phyloP scores from a whole-genome alignment of 2,888 invertebrate species.

The Rhagium mordax region DNA sequence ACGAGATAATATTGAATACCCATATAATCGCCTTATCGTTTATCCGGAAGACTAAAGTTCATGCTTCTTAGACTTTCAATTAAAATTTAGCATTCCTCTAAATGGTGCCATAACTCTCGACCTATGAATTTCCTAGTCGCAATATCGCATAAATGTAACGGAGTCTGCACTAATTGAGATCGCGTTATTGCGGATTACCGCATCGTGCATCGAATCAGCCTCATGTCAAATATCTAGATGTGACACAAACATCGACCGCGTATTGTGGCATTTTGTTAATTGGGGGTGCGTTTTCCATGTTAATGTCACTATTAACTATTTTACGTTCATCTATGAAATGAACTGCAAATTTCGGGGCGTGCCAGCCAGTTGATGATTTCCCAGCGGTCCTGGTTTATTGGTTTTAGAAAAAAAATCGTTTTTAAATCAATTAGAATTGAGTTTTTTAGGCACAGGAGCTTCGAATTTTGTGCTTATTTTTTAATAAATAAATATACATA shows the following conservation, averaged over 20 bases:
- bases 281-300: not conserved
- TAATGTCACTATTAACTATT: not conserved
- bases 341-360: not conserved
- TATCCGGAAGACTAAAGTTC: not conserved
- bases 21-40: not conserved
- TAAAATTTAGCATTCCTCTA: conserved; percentile 6
- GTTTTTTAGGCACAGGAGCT: no score
- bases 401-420: not conserved
- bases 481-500: no score
- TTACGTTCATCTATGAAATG: not conserved
- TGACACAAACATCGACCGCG: conserved; percentile 14
- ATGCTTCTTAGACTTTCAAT: conserved; percentile 5
- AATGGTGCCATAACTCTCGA: not conserved
- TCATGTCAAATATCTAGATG: conserved; percentile 25
- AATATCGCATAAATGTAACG: not conserved
- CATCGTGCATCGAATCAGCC: conserved; percentile 7
- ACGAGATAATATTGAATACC: not conserved
- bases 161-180: conserved; percentile 10
- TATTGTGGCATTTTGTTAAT: conserved; percentile 6
- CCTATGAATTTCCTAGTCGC: not conserved
- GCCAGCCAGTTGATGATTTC: not conserved
- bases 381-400: not conserved
- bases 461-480: no score
- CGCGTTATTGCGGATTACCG: conserved; percentile 27
- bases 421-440: no score